Evolutionary conservation across 2,888 invertebrate species (phyloP).

Genomic region (Bruchidius siliquastri): DNA sequence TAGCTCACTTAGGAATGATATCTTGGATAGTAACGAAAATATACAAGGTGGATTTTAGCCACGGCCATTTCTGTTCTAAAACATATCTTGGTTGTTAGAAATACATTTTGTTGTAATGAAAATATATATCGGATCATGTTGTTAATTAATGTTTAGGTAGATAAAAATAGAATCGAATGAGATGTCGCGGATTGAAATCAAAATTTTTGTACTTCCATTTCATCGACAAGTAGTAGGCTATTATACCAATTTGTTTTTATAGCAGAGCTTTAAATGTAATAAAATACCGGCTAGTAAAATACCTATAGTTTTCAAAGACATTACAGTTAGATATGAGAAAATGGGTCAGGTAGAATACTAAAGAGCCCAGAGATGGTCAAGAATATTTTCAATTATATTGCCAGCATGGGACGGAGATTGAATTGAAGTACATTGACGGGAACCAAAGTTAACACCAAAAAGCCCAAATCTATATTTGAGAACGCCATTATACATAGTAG

Average conservation of each 20-base stretch:
- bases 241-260: background rate
- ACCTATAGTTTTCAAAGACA: background rate
- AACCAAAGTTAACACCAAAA: no score
- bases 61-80: background rate
- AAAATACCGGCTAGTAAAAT: background rate
- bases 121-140: background rate
- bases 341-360: background rate
- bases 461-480: no score
- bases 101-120: background rate
- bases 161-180: background rate
- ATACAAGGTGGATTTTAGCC: background rate
- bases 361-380: background rate
- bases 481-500: no score
- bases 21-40: background rate
- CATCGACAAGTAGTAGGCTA: background rate
- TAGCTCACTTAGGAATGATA: background rate
- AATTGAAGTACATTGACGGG: no score
- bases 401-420: no score
- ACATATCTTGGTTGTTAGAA: background rate
- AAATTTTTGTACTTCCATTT: background rate
- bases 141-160: background rate
- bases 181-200: background rate
- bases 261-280: background rate
- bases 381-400: no score
- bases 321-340: background rate